Evolutionary conservation across 1,140 invertebrate genomes (phyloP).

Genomic region (Eulimnadia texana): DNA sequence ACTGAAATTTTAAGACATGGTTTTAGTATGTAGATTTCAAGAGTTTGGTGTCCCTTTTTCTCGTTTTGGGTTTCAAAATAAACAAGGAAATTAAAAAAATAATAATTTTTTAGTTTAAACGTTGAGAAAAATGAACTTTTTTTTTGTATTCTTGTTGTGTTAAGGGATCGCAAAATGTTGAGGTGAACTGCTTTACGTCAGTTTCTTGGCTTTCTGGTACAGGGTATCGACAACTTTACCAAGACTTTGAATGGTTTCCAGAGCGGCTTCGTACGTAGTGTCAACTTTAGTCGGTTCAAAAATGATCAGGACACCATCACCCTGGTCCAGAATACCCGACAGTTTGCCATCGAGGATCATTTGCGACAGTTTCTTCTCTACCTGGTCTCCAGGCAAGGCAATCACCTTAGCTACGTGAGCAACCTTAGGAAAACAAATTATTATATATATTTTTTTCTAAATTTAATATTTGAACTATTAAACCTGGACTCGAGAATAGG

Average conservation of each 20-base stretch:
- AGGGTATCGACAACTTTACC: slow-evolving; percentile 97
- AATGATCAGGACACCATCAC: slow-evolving; percentile 89
- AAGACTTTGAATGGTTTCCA: slow-evolving; percentile 96
- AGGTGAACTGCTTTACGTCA: slow-evolving; percentile 71
- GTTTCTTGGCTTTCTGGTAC: slow-evolving; percentile 95
- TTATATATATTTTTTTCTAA: slow-evolving; percentile 2
- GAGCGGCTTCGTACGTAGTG: slow-evolving; percentile 90
- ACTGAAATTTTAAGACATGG: not conserved
- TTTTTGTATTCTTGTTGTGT: too few relatives aligned
- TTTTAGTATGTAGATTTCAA: too few relatives aligned
- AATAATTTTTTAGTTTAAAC: not conserved
- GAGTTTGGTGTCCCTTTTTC: not conserved
- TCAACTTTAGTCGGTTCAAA: slow-evolving; percentile 91
- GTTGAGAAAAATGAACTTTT: too few relatives aligned
- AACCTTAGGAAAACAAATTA: slow-evolving; percentile 36
- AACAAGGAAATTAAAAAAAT: not conserved
- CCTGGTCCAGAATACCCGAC: slow-evolving; percentile 92
- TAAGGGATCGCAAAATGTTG: too few relatives aligned
- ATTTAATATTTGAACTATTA: too few relatives aligned
- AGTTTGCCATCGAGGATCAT: slow-evolving; percentile 99
- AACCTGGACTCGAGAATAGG: slow-evolving; percentile 94
- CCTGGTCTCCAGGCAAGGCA: slow-evolving; percentile 70
- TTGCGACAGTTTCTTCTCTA: slow-evolving; percentile 97
- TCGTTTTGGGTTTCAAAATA: too few relatives aligned
- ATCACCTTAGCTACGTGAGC: slow-evolving; percentile 70